phyloP scores from a whole-genome alignment of 2,797 vertebrate genomes.

The Chaetophractus vellerosus region DNA sequence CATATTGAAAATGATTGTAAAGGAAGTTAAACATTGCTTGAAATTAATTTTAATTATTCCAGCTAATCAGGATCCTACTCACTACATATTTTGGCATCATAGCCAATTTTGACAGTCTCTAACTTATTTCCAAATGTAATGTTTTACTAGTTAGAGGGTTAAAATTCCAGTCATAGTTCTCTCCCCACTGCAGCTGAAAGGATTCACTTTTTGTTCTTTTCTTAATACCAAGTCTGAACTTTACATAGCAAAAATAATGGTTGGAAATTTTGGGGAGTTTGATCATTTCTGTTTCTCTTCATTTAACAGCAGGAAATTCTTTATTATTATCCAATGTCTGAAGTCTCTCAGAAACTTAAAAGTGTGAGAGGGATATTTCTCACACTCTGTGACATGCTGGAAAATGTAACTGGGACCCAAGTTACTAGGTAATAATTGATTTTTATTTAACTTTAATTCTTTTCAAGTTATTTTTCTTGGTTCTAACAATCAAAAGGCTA shows the following conservation, averaged over 20 bases:
- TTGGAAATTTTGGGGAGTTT: background rate
- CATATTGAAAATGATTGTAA: background rate
- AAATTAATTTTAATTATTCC: conserved; percentile 47
- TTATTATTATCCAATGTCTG: conserved; percentile 96
- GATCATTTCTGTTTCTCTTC: conserved; percentile 71
- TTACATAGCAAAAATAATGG: background rate
- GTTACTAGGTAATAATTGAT: conserved; percentile 94
- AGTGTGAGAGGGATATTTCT: conserved; percentile 97
- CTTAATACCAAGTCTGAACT: conserved; percentile 35
- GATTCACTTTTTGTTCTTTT: conserved; percentile 28
- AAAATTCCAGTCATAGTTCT: conserved; percentile 59
- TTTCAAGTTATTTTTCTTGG: background rate
- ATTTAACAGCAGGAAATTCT: conserved; percentile 95
- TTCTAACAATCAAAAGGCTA: conserved; percentile 49
- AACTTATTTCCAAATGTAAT: conserved; percentile 48
- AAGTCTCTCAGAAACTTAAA: conserved; percentile 95
- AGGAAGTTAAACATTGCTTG: conserved; percentile 35
- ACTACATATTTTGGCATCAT: background rate
- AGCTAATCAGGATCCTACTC: conserved; percentile 8
- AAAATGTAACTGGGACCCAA: conserved; percentile 95
- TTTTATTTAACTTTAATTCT: conserved; percentile 54
- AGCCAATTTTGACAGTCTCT: conserved; percentile 1
- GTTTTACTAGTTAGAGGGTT: conserved; percentile 53
- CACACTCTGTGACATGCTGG: conserved; percentile 97
- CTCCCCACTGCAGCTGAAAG: conserved; percentile 15